Evolutionary conservation across 2,113 vertebrate species (phyloP), one percentile per base, ranked within the genome.

Genomic region (Rhea americana): DNA sequence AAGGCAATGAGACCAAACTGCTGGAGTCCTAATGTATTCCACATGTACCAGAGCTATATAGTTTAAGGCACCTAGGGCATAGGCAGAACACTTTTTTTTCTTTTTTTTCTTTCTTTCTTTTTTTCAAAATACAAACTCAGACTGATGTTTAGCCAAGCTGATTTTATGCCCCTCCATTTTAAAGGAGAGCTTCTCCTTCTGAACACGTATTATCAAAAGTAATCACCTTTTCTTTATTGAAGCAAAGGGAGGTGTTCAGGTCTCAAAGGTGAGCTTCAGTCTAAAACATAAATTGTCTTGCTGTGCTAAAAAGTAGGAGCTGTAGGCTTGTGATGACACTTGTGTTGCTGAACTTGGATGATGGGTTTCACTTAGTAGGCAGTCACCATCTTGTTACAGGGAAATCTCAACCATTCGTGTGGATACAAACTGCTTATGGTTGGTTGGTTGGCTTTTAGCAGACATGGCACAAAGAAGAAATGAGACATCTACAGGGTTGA

Each of bases 381-480:
- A 88, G 78, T 66, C 93, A 90, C 97, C 93, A 92, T 97, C 92
- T 97, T 97, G 85, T 96, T 95, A 73, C 85, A 93, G 82, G 74
- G 93, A 94, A 95, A 92, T 95, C 32, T 48, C 53, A 88, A 19
- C 87, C 93, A 56, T 96, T 83, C 61, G 74, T 32, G 80, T 90
- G 56, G 90, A 89, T 68, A 85, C 59, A 91, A 89, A 88, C 74
- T 80, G 71, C 77, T 80, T 76, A 90, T 75, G 80, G 86, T 65
- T 67, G 83, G 85, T 93, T 92, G 71, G 65, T 91, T 90, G 94
- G 82, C 89, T 96, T 97, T 94, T 92, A 95, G 92, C 89, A 94
- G 96, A 96, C 96, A 97, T 94, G 96, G 95, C 91, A 97, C 94
- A 90, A 87, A 96, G 89, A 87, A 96, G 95, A 97, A 97, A 96